Evolutionary conservation across 2,797 vertebrate genomes (phyloP).

Genomic region (Linurgus olivaceus): DNA sequence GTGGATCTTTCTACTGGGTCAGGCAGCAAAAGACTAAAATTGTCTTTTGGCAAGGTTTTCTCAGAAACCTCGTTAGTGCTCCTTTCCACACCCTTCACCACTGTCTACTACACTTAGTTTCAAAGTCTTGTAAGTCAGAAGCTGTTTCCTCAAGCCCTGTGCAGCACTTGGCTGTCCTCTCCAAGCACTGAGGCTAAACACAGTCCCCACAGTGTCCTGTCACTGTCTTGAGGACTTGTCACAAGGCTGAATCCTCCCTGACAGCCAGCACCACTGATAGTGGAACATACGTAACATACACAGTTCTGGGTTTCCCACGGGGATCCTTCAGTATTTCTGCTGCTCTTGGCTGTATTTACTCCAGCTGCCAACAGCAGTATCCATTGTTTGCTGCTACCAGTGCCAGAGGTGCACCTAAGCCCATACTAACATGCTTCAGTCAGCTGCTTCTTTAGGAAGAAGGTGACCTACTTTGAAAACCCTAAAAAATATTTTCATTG

Average conservation of each 20-base stretch:
- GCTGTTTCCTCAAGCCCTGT: background rate
- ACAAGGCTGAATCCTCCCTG: background rate
- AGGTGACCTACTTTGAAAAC: background rate
- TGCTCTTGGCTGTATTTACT: background rate
- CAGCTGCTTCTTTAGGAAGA: background rate
- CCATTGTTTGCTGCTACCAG: background rate
- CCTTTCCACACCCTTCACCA: background rate
- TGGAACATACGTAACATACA: fast-evolving
- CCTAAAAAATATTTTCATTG: background rate
- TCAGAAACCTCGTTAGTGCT: background rate
- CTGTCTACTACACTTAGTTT: background rate
- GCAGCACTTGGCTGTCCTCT: background rate
- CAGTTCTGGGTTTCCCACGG: background rate
- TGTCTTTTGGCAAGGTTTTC: background rate
- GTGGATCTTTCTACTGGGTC: background rate
- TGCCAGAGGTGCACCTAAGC: background rate
- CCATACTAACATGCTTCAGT: background rate
- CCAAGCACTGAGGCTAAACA: background rate
- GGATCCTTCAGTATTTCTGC: background rate
- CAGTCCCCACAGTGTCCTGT: background rate
- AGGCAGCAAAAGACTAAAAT: background rate
- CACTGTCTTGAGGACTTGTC: background rate
- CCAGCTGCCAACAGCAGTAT: background rate
- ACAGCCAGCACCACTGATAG: background rate
- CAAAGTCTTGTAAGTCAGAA: background rate